A percentile compares a stretch with the other conserved stretches of the same genome.
Evolutionary conservation across 1,140 invertebrate species (phyloP).

Genomic region (Zaprionus tsacasi): DNA sequence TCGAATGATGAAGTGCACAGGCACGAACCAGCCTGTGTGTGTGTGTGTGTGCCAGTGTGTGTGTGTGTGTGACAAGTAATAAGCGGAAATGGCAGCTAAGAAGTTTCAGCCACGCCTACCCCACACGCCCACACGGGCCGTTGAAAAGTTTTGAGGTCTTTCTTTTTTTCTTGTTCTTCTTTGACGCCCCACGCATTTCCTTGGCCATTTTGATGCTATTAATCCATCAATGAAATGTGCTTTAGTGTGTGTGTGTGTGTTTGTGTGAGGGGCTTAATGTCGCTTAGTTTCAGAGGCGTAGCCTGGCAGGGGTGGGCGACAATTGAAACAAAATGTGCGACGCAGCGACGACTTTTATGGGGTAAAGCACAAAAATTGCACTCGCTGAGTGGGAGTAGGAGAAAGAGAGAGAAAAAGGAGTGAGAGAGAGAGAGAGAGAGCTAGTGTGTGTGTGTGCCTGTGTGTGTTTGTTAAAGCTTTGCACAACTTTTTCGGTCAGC

Average conservation of each 20-base stretch:
- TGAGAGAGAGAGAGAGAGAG: neutral
- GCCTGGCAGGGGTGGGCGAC: neutral
- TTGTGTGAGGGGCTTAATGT: constrained; percentile 42
- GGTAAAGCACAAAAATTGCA: constrained; percentile 33
- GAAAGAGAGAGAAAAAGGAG: neutral
- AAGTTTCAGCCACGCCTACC: constrained; percentile 30
- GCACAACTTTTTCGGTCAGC: constrained; percentile 23
- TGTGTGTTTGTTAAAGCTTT: constrained; percentile 18
- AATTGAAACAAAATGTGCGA: constrained; percentile 42
- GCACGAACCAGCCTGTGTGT: constrained; percentile 37
- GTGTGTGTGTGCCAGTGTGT: constrained; percentile 36
- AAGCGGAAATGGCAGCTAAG: constrained; percentile 54
- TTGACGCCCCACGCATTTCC: constrained; percentile 44
- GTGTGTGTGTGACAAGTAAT: constrained; percentile 49
- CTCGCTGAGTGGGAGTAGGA: neutral
- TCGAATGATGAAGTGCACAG: constrained; percentile 51
- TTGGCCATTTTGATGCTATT: constrained; percentile 52
- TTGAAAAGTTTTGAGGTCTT: constrained; percentile 34
- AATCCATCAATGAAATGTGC: constrained; percentile 57
- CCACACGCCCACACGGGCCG: neutral
- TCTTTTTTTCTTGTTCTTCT: constrained; percentile 29
- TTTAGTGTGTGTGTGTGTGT: constrained; percentile 19
- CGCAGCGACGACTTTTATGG: constrained; percentile 31
- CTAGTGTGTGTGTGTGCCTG: neutral
- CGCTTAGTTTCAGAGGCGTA: constrained; percentile 10